A percentile compares a stretch with the other conserved stretches of the same genome.
These are phyloP conservation scores for Anas bahamensis DNA, from an alignment of 2,797 vertebrate genomes.

Conservation along the genomic window DNA sequence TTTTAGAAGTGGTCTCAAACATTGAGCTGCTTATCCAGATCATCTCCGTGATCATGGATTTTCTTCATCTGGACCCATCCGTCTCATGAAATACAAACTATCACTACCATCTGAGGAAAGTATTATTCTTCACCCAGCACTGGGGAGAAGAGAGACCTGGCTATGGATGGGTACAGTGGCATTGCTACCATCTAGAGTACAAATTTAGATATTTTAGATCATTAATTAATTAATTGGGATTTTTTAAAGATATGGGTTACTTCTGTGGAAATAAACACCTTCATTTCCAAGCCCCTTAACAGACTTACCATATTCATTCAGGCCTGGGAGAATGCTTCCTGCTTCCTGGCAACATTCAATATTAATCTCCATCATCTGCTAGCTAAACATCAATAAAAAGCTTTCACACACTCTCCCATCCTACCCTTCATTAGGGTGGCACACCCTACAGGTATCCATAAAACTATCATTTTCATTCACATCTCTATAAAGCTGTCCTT, in stretches of 20 bases:
- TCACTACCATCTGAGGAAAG: background rate
- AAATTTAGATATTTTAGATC: background rate
- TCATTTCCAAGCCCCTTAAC: background rate
- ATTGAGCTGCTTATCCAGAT: background rate
- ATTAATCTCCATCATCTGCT: background rate
- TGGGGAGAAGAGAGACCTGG: background rate
- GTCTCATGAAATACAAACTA: background rate
- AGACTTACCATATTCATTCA: background rate
- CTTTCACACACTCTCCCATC: background rate
- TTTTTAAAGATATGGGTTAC: background rate
- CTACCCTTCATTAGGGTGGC: background rate
- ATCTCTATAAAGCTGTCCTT: background rate
- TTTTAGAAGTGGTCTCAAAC: background rate
- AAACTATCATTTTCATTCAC: background rate
- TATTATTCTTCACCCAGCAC: background rate
- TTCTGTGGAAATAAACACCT: background rate
- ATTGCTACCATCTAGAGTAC: background rate
- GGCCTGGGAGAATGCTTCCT: background rate
- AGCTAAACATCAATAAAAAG: background rate
- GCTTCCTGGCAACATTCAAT: background rate
- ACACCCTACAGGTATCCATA: background rate
- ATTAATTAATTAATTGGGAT: background rate
- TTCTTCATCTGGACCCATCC: background rate
- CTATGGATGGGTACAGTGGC: background rate
- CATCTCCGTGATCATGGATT: background rate